Evolutionary conservation across 2,113 vertebrate species (phyloP).

Genomic region (Oxyura jamaicensis): DNA sequence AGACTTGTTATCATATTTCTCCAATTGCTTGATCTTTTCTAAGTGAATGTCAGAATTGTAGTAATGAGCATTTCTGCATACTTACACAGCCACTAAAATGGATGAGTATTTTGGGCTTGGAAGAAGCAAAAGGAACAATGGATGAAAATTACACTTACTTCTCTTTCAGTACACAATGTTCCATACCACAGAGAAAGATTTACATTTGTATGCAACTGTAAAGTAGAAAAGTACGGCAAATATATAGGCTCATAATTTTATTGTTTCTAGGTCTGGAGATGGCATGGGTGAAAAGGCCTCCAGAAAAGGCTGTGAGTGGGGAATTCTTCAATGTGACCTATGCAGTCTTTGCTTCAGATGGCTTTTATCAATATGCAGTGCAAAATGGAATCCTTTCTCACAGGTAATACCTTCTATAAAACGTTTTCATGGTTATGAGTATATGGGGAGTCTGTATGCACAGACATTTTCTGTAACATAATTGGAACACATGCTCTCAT

Average conservation of each 20-base stretch:
- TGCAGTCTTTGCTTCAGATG: slow-evolving; percentile 76
- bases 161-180: background rate
- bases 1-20: background rate
- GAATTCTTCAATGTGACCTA: slow-evolving; percentile 83
- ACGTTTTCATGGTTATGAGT: background rate
- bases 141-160: background rate
- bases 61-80: background rate
- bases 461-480: background rate
- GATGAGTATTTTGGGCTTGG: background rate
- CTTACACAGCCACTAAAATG: background rate
- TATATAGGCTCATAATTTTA: background rate
- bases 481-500: background rate
- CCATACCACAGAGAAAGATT: background rate
- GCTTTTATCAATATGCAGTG: slow-evolving; percentile 84
- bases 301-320: slow-evolving; percentile 78
- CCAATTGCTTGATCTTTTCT: background rate
- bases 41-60: background rate
- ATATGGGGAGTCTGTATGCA: background rate
- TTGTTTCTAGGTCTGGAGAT: slow-evolving; percentile 86
- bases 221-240: background rate
- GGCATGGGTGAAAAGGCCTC: slow-evolving; percentile 85
- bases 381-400: slow-evolving; percentile 80
- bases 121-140: background rate
- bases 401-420: slow-evolving; percentile 61
- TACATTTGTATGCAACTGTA: background rate